These are phyloP conservation scores for Eupithecia insigniata DNA, from an alignment of 2,888 invertebrate genomes.

Conservation along the genomic window DNA sequence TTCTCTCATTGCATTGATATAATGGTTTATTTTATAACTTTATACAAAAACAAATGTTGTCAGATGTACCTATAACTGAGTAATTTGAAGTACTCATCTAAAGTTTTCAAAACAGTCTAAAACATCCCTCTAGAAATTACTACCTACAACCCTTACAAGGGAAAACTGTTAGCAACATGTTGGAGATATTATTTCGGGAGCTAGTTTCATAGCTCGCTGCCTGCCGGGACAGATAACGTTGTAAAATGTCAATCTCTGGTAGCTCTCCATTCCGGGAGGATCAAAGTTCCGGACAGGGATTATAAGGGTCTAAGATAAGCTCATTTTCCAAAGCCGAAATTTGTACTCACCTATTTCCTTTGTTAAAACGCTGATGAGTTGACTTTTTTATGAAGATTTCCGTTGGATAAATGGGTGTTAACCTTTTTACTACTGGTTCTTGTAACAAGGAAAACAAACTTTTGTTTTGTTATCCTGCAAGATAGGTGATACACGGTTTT, in stretches of 20 bases:
- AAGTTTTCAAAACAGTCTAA: not conserved
- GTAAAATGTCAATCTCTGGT: conserved; percentile 78
- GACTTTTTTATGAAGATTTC: conserved; percentile 52
- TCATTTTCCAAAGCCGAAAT: conserved; percentile 78
- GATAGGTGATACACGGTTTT: not conserved
- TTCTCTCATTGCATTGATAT: not conserved
- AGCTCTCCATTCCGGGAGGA: conserved; percentile 77
- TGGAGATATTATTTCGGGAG: conserved; percentile 47
- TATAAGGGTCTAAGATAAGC: conserved; percentile 83
- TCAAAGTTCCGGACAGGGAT: conserved; percentile 80
- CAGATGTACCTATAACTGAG: not conserved
- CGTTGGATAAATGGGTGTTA: conserved; percentile 26
- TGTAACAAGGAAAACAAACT: conserved; percentile 23
- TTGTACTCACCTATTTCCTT: conserved; percentile 70
- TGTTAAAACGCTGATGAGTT: conserved; percentile 62
- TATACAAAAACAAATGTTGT: not conserved
- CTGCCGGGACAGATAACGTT: conserved; percentile 76
- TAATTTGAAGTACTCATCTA: not conserved
- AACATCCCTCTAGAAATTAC: not conserved
- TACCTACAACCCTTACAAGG: not conserved
- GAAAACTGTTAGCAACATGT: conserved; percentile 10
- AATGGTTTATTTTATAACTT: not conserved
- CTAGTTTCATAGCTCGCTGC: conserved; percentile 66
- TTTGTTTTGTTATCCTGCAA: conserved; percentile 11
- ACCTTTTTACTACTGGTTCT: conserved; percentile 31